Evolutionary conservation across 2,797 vertebrate genomes (phyloP).

Genomic region (Arremon aurantiirostris): DNA sequence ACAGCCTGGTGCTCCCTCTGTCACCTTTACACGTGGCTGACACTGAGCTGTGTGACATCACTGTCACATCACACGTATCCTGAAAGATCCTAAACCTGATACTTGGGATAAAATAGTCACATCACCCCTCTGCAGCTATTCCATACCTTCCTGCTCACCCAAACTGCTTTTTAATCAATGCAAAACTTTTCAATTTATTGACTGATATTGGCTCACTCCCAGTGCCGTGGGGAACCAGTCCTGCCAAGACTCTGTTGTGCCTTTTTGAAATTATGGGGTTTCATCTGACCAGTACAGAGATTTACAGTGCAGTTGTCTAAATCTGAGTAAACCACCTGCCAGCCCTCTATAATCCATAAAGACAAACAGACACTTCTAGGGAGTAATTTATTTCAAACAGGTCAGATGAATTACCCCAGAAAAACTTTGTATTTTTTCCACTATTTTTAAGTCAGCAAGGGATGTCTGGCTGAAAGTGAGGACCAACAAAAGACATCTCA

Average conservation of each 20-base stretch:
- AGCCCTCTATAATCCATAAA: neutral
- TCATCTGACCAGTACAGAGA: neutral
- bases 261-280: neutral
- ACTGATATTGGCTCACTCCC: neutral
- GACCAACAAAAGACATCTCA: neutral
- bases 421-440: neutral
- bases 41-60: neutral
- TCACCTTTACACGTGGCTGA: neutral
- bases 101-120: neutral
- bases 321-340: neutral
- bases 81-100: neutral
- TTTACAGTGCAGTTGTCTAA: neutral
- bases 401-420: neutral
- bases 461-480: neutral
- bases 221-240: neutral
- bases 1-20: neutral
- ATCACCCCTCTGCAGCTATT: neutral
- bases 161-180: neutral
- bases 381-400: neutral
- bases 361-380: neutral
- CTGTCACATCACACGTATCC: rapidly evolving
- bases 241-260: neutral
- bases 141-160: neutral
- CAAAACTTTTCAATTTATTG: neutral
- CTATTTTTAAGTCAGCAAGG: neutral